Conservation (phyloP, 2,888 invertebrate genomes). For the Neoaliturus tenellus region DNA sequence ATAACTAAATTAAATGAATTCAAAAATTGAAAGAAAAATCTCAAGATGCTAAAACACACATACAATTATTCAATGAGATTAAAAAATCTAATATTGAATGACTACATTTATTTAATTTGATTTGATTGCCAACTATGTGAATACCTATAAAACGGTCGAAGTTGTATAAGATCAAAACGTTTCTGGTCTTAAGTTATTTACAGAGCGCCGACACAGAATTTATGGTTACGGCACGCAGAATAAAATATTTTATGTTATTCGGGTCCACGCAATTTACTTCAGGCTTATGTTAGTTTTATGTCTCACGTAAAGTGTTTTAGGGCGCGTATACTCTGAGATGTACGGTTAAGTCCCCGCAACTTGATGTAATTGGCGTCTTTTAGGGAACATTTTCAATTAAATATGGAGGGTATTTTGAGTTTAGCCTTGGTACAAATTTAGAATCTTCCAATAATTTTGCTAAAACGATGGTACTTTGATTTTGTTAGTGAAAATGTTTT, state of each 20-base stretch:
- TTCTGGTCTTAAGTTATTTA: conserved; percentile 47
- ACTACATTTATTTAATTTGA: background rate
- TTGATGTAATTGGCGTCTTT: conserved; percentile 13
- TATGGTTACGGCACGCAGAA: conserved; percentile 50
- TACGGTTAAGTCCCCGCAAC: conserved; percentile 2
- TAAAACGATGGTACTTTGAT: too few species aligned
- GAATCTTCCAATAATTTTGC: too few species aligned
- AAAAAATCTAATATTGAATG: too few species aligned
- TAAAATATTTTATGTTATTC: conserved; percentile 53
- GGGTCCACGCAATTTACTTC: conserved; percentile 47
- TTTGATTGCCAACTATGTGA: background rate
- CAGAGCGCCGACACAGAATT: conserved; percentile 39
- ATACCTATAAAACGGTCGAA: background rate
- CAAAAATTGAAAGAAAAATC: too few species aligned
- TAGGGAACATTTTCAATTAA: too few species aligned
- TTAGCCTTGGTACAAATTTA: too few species aligned
- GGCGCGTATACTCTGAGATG: conserved; percentile 7
- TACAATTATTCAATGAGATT: too few species aligned
- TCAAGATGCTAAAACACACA: too few species aligned
- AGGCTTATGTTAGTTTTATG: conserved; percentile 48
- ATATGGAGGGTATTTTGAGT: too few species aligned
- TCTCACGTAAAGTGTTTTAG: conserved; percentile 46
- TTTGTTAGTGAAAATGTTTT: too few species aligned
- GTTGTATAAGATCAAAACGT: background rate
- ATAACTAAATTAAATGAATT: too few species aligned